Percentiles rank a stretch among this genome's conserved stretches.
Evolutionary conservation across 2,797 vertebrate genomes (phyloP).

Genomic region (Sebastes ruberrimus): DNA sequence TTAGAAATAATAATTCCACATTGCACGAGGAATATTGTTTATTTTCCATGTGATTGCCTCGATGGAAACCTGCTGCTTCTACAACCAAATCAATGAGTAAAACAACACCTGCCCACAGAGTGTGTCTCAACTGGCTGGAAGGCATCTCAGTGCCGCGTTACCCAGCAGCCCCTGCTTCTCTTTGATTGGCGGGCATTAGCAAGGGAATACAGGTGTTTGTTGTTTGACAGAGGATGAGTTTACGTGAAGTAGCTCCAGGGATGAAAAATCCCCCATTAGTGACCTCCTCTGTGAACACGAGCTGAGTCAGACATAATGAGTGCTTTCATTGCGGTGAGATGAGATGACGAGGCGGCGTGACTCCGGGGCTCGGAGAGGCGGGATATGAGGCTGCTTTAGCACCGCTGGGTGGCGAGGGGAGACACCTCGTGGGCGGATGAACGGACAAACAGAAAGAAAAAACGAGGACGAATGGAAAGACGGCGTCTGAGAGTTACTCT

Average conservation of each 20-base stretch:
- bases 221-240: conserved; percentile 62
- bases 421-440: conserved; percentile 68
- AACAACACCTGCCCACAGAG: conserved; percentile 33
- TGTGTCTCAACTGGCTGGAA: conserved; percentile 50
- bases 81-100: conserved; percentile 12
- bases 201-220: conserved; percentile 69
- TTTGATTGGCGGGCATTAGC: conserved; percentile 52
- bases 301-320: conserved; percentile 75
- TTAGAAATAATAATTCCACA: background rate
- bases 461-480: conserved; percentile 56
- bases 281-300: conserved; percentile 58
- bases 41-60: background rate
- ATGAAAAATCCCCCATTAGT: conserved; percentile 71
- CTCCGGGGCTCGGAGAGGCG: conserved; percentile 47
- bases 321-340: conserved; percentile 70
- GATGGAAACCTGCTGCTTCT: conserved; percentile 3
- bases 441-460: conserved; percentile 60
- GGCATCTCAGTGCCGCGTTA: conserved; percentile 56
- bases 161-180: conserved; percentile 32
- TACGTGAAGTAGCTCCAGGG: conserved; percentile 64
- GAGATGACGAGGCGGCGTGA: conserved; percentile 71
- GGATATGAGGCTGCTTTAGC: conserved; percentile 49
- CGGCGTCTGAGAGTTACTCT: conserved; percentile 36
- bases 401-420: conserved; percentile 53
- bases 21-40: background rate